Percentiles rank a stretch among this genome's conserved stretches.
phyloP scores from a whole-genome alignment of 1,140 invertebrate species.

The Pogonus chalceus region DNA sequence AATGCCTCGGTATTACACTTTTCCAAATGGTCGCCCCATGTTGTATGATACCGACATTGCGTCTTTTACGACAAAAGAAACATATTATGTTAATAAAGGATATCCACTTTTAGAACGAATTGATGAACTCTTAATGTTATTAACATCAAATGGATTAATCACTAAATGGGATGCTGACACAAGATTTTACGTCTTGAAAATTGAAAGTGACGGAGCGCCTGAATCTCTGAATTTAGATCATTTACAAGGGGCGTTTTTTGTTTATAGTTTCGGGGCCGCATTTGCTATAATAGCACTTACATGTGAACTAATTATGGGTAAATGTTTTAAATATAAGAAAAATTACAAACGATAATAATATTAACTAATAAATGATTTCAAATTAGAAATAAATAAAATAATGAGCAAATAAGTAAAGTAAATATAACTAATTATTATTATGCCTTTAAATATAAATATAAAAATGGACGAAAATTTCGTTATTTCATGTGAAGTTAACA shows the following conservation, averaged over 20 bases:
- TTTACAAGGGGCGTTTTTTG: constrained; percentile 1
- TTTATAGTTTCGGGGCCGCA: background rate
- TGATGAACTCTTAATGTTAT: background rate
- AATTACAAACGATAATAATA: background rate
- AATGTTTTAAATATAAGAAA: background rate
- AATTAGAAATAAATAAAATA: no score
- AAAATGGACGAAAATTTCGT: no score
- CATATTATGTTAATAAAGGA: background rate
- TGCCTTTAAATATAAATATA: no score
- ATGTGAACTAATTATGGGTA: background rate
- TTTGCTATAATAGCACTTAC: background rate
- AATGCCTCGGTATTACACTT: background rate
- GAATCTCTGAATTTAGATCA: background rate
- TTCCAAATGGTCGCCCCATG: background rate
- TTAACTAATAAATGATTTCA: background rate
- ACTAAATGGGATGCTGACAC: background rate
- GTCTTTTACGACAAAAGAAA: background rate
- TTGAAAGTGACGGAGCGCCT: background rate
- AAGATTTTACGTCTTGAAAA: background rate
- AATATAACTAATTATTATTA: no score
- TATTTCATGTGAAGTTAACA: no score
- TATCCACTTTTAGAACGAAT: background rate
- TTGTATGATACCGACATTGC: background rate
- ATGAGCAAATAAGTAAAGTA: no score
- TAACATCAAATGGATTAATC: background rate